A percentile compares a stretch with the other conserved stretches of the same genome.
Evolutionary conservation across 2,888 invertebrate species (phyloP).

Genomic region (Kryphioiulus occultus): DNA sequence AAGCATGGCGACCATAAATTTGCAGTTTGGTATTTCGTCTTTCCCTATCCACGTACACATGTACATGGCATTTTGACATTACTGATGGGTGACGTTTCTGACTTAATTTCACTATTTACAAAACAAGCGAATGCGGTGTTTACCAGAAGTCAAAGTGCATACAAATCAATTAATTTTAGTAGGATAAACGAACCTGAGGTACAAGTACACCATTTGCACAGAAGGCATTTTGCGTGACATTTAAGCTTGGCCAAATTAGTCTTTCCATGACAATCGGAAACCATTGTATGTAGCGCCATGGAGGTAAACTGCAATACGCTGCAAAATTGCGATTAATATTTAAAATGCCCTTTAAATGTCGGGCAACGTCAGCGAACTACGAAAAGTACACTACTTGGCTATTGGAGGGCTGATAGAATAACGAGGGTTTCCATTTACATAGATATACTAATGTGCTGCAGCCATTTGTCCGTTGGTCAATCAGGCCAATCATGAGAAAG

Average conservation of each 20-base stretch:
- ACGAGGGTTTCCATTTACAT: no score
- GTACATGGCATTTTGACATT: background rate
- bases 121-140: background rate
- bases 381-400: no score
- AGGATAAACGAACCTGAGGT: background rate
- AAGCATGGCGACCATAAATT: background rate
- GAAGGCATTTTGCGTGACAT: background rate
- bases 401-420: no score
- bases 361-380: background rate
- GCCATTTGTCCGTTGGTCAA: no score
- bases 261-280: background rate
- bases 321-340: background rate
- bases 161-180: background rate
- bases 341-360: slow-evolving; percentile 1
- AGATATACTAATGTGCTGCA: no score
- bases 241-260: background rate
- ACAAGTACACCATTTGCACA: background rate
- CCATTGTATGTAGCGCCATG: background rate
- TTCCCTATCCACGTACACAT: no score
- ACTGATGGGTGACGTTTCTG: background rate
- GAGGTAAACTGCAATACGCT: background rate
- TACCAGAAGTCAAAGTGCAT: background rate
- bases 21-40: background rate
- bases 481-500: no score
- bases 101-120: background rate